Evolutionary conservation across 2,797 vertebrate species (phyloP).

Genomic region (Anabas testudineus): DNA sequence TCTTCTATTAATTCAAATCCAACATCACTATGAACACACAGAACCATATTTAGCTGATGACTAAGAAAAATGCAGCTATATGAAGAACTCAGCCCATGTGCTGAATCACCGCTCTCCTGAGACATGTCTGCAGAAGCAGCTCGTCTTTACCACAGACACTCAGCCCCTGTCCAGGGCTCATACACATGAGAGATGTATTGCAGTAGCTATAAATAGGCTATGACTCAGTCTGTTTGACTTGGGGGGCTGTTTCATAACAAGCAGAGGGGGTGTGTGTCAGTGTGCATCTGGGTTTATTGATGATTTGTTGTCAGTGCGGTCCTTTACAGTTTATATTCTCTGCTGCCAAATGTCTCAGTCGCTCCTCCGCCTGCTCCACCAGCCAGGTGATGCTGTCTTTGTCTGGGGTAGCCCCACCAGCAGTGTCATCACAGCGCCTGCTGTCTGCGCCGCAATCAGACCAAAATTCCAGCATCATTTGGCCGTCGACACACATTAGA

Average conservation of each 20-base stretch:
- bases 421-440: background rate
- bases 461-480: slow-evolving; percentile 24
- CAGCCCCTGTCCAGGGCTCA: slow-evolving; percentile 40
- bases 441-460: background rate
- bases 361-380: background rate
- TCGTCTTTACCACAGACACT: slow-evolving; percentile 52
- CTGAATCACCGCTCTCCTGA: slow-evolving; percentile 59
- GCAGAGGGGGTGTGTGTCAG: slow-evolving; percentile 8
- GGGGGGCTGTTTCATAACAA: slow-evolving; percentile 78
- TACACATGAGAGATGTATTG: slow-evolving; percentile 67
- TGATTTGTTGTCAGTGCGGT: slow-evolving; percentile 4
- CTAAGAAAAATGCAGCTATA: slow-evolving; percentile 63
- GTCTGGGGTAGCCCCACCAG: background rate
- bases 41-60: slow-evolving; percentile 30
- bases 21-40: no score
- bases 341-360: background rate
- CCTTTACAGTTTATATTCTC: background rate
- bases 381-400: slow-evolving; percentile 27
- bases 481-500: slow-evolving; percentile 22
- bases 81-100: slow-evolving; percentile 25
- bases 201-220: slow-evolving; percentile 76
- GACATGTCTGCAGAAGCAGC: slow-evolving; percentile 44
- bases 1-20: no score
- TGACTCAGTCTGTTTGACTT: slow-evolving; percentile 81
- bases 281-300: slow-evolving; percentile 39